A percentile compares a stretch with the other conserved stretches of the same genome.
These are phyloP conservation scores for Otolemur garnettii DNA, from an alignment of 2,113 vertebrate genomes.

Conservation along the genomic window DNA sequence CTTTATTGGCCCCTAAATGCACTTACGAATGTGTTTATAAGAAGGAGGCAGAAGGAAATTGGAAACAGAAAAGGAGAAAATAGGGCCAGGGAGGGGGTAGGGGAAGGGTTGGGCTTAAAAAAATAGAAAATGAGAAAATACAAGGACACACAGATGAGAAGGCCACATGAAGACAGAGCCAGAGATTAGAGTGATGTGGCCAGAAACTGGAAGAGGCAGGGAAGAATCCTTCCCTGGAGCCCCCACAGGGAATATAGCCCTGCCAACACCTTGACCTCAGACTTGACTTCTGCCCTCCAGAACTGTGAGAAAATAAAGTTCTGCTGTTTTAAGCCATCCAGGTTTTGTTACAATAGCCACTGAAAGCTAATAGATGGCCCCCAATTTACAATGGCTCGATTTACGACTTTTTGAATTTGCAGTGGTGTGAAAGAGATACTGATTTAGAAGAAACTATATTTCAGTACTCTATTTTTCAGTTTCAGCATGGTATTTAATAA, in stretches of 20 bases:
- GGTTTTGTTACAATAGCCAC: background rate
- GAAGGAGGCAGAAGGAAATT: background rate
- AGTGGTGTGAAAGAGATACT: too few relatives aligned
- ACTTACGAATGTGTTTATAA: too few relatives aligned
- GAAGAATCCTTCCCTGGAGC: background rate
- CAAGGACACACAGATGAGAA: background rate
- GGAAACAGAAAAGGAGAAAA: background rate
- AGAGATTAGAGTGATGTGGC: too few relatives aligned
- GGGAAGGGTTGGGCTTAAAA: too few relatives aligned
- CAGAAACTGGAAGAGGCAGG: too few relatives aligned
- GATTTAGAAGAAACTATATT: too few relatives aligned
- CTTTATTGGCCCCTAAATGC: too few relatives aligned
- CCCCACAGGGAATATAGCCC: background rate
- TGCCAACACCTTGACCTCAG: background rate
- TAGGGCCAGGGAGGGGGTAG: too few relatives aligned
- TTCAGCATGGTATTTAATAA: too few relatives aligned
- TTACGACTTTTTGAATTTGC: too few relatives aligned
- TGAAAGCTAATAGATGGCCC: background rate
- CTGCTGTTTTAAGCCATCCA: background rate
- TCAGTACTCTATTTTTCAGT: too few relatives aligned
- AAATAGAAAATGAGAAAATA: background rate
- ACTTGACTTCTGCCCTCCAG: background rate
- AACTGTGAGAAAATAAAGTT: background rate
- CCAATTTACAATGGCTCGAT: too few relatives aligned
- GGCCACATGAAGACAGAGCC: background rate